Conservation (phyloP, 1,140 invertebrate genomes). For the Macrocentrus cingulum region DNA sequence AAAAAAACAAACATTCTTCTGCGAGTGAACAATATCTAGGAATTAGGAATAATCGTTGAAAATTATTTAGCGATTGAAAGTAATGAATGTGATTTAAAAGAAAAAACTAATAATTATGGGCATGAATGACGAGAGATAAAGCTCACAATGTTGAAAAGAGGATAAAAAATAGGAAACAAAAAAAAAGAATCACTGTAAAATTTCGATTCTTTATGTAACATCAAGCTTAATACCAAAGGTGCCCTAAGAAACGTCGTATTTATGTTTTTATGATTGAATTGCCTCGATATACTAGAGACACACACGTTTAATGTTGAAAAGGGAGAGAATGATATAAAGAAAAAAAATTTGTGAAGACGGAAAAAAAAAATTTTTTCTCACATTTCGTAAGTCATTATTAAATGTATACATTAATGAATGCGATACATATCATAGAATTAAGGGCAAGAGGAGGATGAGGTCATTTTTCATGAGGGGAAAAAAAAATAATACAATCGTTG, state of each 20-base stretch:
- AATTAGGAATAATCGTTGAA: neutral
- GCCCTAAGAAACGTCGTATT: constrained; percentile 59
- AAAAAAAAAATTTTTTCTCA: neutral
- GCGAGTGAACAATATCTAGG: neutral
- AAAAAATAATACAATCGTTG: neutral
- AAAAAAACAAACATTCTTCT: too few species aligned
- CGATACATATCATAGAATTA: constrained; percentile 23
- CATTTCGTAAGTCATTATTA: constrained; percentile 14
- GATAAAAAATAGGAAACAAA: constrained; percentile 16
- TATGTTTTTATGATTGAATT: constrained; percentile 56
- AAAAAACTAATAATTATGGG: neutral
- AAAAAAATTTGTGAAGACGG: too few species aligned
- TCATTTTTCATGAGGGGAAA: neutral
- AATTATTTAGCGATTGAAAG: too few species aligned
- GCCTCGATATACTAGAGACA: too few species aligned
- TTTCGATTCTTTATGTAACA: constrained; percentile 45
- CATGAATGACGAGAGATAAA: neutral
- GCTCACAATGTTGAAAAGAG: constrained; percentile 7
- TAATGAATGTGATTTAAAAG: too few species aligned
- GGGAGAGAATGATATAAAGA: constrained; percentile 34
- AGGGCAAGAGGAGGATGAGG: constrained; percentile 3
- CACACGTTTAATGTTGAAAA: constrained; percentile 39
- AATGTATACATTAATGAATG: constrained; percentile 12
- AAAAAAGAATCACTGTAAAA: constrained; percentile 27
- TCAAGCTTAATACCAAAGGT: constrained; percentile 62